Base-by-base conservation (phyloP, 2,888 invertebrate genomes). In the Tipula lateralis region DNA sequence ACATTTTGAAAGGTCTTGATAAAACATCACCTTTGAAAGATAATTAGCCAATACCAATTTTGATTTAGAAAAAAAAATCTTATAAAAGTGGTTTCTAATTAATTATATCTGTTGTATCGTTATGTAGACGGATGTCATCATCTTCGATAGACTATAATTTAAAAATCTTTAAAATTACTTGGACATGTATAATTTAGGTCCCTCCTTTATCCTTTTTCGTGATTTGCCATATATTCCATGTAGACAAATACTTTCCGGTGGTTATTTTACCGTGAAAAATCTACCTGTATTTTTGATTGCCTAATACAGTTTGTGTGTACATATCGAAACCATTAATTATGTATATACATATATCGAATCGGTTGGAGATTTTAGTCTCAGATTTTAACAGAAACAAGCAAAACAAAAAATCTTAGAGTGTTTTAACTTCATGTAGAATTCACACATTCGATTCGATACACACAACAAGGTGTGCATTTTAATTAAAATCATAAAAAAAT, bases 11-110 rank as follows among this genome's bases (percentile, higher is more conserved):
- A 66, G 66, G 66, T 66, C 66, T 66, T 66, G 66, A 66, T 66
- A 24, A 66, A 24, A 66, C 24, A 66, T 66, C 66, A 66, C 66
- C 66, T 66, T 66, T 19, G 24, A 7, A 24, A 66, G 66, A 66
- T 66, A 66, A 66, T 66, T 66, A 66, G 66, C 66, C 66, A 66
- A 66, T 66, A 66, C 66, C 66, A 24, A 66, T 66, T 66, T 66
- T 12, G 66, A 66, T 39, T 39, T 9, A 9, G 39, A n/a, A n/a
- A 50, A 12, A 12, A 44, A 44, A 44, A 19, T 50, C 2, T 16
- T 66, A 24, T 9, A 24, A 66, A 66, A 24, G 9, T 66, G 12
- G 19, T 24, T 66, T 66, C 24, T 66, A 19, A 66, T 24, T 66
- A 66, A 66, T 66, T 24, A 66, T 44, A n/a, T 44, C 6, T 39